phyloP scores from a whole-genome alignment of 1,140 invertebrate genomes.

The Riptortus pedestris region DNA sequence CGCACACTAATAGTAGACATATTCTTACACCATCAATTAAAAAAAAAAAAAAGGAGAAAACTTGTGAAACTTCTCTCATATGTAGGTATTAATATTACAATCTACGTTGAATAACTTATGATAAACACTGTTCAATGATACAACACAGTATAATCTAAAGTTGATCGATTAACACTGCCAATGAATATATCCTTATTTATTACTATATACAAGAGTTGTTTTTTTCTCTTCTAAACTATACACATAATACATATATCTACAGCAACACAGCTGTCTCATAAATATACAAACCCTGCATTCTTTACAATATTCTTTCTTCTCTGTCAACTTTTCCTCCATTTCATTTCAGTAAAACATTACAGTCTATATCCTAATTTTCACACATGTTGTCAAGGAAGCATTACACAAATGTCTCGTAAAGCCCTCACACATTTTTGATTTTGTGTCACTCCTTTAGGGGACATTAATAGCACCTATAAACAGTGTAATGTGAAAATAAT shows the following conservation, averaged over 20 bases:
- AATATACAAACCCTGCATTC: slow-evolving; percentile 10
- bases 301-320: no score
- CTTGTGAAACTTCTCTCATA: slow-evolving; percentile 4
- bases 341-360: not conserved
- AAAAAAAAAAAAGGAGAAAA: no score
- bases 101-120: slow-evolving; percentile 10
- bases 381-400: no score
- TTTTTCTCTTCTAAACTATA: slow-evolving; percentile 8
- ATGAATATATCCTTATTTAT: slow-evolving; percentile 8
- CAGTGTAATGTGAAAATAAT: no score
- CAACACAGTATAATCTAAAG: no score
- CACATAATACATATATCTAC: not conserved
- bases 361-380: no score
- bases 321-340: no score
- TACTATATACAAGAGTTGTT: slow-evolving; percentile 11
- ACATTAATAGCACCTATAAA: slow-evolving; percentile 1
- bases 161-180: not conserved
- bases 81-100: not conserved
- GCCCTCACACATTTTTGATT: not conserved
- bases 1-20: slow-evolving; percentile 8
- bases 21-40: slow-evolving; percentile 6
- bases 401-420: no score
- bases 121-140: not conserved
- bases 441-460: not conserved
- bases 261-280: not conserved